phyloP scores from a whole-genome alignment of 2,113 vertebrate genomes.

The Tetrao urogallus region DNA sequence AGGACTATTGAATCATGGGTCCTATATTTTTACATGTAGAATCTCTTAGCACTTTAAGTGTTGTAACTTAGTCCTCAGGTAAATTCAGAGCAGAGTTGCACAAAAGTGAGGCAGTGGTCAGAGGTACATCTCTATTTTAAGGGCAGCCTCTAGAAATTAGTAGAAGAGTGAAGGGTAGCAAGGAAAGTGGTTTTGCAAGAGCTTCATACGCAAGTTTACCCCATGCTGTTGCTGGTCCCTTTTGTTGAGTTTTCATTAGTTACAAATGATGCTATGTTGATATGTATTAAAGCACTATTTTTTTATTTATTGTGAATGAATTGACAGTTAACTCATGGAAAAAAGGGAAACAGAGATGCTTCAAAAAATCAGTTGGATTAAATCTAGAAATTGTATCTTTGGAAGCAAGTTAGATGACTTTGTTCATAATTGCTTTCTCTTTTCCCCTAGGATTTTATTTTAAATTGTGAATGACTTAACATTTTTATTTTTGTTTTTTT shows the following conservation, averaged over 20 bases:
- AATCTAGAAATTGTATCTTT: background rate
- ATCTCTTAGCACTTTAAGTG: background rate
- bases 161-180: background rate
- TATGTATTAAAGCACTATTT: background rate
- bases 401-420: background rate
- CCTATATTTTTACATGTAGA: background rate
- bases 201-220: background rate
- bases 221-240: background rate
- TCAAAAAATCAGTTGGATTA: background rate
- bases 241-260: background rate
- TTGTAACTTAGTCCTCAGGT: background rate
- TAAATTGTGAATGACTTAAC: background rate
- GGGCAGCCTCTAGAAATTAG: background rate
- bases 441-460: background rate
- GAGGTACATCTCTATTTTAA: background rate
- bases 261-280: background rate
- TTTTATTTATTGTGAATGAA: background rate
- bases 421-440: background rate
- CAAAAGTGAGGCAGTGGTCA: background rate
- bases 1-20: background rate
- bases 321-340: background rate
- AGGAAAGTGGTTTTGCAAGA: background rate
- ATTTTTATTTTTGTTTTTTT: background rate
- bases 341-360: background rate
- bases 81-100: background rate